phyloP scores from a whole-genome alignment of 2,888 invertebrate genomes.

The Portevinia maculata region DNA sequence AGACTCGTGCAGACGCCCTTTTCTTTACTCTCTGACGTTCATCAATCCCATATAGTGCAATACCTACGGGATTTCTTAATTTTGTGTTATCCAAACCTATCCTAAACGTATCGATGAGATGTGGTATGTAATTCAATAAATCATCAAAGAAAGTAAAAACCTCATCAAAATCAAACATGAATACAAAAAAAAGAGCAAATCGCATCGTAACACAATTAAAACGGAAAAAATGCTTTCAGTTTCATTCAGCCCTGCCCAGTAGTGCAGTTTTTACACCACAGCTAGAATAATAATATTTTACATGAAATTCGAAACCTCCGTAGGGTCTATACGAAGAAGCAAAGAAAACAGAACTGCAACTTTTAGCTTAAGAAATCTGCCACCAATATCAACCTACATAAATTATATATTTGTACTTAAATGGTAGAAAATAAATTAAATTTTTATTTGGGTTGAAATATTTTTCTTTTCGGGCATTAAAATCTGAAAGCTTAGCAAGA shows the following conservation, averaged over 20 bases:
- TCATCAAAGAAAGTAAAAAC: conserved; percentile 70
- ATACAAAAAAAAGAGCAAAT: conserved; percentile 9
- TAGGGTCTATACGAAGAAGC: conserved; percentile 5
- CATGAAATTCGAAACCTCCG: conserved; percentile 57
- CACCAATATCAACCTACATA: conserved; percentile 28
- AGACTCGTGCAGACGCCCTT: no score
- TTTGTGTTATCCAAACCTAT: conserved; percentile 53
- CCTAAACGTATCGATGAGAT: conserved; percentile 8
- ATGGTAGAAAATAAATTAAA: conserved; percentile 29
- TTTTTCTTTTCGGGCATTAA: conserved; percentile 10
- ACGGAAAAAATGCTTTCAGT: conserved; percentile 63
- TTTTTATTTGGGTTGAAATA: conserved; percentile 4
- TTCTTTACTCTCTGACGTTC: no score
- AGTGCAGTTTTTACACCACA: conserved; percentile 47
- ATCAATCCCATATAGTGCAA: conserved; percentile 33
- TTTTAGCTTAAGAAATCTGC: conserved; percentile 49
- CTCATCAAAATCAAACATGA: conserved; percentile 48
- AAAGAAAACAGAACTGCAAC: conserved; percentile 32
- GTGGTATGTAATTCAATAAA: conserved; percentile 64
- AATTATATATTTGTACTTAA: background rate
- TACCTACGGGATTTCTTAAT: conserved; percentile 7
- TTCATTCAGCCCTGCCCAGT: conserved; percentile 65
- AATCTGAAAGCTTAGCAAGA: conserved; percentile 68
- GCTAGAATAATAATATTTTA: conserved; percentile 32
- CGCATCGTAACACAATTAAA: conserved; percentile 32